phyloP scores from a whole-genome alignment of 1,140 invertebrate genomes.

The Tetragonula clypearis region DNA sequence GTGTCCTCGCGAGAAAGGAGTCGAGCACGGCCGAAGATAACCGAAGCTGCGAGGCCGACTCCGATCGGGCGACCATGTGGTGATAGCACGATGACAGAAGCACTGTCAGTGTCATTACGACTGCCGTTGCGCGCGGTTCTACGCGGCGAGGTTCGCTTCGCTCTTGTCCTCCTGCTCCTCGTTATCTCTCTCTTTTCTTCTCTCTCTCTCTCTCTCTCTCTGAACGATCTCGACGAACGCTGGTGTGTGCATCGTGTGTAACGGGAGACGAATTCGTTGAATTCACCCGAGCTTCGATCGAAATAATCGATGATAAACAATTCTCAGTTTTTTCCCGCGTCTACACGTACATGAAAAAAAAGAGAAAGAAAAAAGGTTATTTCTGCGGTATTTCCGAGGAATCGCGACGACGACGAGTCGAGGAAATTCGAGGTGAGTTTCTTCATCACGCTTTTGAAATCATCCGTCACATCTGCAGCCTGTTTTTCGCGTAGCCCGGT shows the following conservation, averaged over 20 bases:
- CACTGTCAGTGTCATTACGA: conserved; percentile 79
- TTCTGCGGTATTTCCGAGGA: not conserved
- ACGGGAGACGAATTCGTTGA: not conserved
- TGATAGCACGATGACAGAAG: conserved; percentile 70
- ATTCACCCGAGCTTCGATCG: not conserved
- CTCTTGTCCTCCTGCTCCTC: not conserved
- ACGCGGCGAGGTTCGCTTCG: not conserved
- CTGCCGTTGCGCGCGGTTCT: conserved; percentile 64
- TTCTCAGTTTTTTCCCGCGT: not conserved
- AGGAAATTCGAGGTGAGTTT: conserved; percentile 56
- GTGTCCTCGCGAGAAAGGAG: conserved; percentile 54
- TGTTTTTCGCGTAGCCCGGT: conserved; percentile 49
- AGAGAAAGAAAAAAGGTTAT: too few species aligned
- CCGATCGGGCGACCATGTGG: conserved; percentile 65
- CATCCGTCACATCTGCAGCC: conserved; percentile 24
- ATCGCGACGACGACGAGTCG: conserved; percentile 10
- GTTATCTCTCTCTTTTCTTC: conserved; percentile 20
- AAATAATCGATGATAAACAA: too few species aligned
- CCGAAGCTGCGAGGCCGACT: conserved; percentile 45
- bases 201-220: conserved; percentile 44
- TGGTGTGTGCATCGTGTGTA: conserved; percentile 11
- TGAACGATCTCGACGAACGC: conserved; percentile 47
- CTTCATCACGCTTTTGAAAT: conserved; percentile 48
- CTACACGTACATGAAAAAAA: not conserved
- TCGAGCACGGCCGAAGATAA: conserved; percentile 48